Percentiles rank a stretch among this genome's conserved stretches.
phyloP scores from a whole-genome alignment of 2,888 invertebrate genomes.

The Heteromurus nitidus region DNA sequence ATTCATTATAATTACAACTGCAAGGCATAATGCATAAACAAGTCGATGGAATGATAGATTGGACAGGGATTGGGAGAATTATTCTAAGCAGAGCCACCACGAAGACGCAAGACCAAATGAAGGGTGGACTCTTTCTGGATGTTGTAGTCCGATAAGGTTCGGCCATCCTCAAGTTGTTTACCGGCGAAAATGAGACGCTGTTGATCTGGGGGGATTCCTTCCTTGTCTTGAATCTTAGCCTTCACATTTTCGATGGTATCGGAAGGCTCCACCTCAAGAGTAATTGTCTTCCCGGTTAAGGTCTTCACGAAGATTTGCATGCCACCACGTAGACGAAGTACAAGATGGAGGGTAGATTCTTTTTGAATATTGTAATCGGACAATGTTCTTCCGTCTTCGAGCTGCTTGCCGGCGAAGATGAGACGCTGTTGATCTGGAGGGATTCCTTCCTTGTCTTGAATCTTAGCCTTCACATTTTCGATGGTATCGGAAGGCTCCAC shows the following conservation, averaged over 20 bases:
- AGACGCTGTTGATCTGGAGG: conserved; percentile 93
- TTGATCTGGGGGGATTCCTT: too few relatives aligned
- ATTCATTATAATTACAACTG: neutral
- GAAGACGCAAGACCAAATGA: conserved; percentile 89
- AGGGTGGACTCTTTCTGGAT: conserved; percentile 81
- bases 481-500: conserved; percentile 94
- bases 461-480: conserved; percentile 96
- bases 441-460: conserved; percentile 93
- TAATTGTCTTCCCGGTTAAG: conserved; percentile 95
- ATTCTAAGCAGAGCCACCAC: conserved; percentile 95
- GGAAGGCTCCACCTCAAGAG: too few relatives aligned
- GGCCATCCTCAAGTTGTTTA: conserved; percentile 96
- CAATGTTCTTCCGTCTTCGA: conserved; percentile 79
- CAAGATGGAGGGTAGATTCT: conserved; percentile 88
- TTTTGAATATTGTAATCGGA: conserved; percentile 82
- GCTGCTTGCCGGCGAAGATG: conserved; percentile 77
- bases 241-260: too few relatives aligned
- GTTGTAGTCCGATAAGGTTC: conserved; percentile 86
- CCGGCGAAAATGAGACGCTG: conserved; percentile 86
- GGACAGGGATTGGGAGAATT: conserved; percentile 82
- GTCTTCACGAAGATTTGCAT: conserved; percentile 99
- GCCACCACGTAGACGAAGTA: conserved; percentile 92
- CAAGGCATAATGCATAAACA: neutral
- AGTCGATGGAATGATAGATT: neutral
- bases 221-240: too few relatives aligned